Base-by-base conservation (phyloP, 2,888 invertebrate genomes). In the Athalia circularis region DNA sequence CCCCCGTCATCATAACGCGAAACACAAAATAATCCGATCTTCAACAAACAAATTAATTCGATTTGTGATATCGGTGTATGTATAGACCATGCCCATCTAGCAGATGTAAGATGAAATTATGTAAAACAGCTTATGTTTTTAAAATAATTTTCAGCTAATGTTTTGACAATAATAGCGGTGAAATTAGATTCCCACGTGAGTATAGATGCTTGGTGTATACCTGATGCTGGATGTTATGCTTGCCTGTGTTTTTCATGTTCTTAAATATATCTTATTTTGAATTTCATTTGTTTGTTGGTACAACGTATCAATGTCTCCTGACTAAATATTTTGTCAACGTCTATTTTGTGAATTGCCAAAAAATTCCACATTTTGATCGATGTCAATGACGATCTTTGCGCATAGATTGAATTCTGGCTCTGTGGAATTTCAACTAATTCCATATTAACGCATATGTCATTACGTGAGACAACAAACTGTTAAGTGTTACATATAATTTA, bases 171-270 rank as follows among this genome's bases (percentile, higher is more conserved):
- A 82, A 83, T 81, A 80, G 80, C 80, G 80, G 81, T 81, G 80
- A 83, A 82, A 82, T 83, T 82, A 82, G 81, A 81, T 81, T 83
- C 79, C 82, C 81, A 83, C 83, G 84, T 84, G 83, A 84, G 83
- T 84, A 84, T 81, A 78, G 77, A 64, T 70, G 79, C 78, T 77
- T 76, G 80, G 45, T 72, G 57, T 81, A 68, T 82, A 77, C 70
- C 65, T 65, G 61, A 68, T 47, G 48, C 43, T 75, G 65, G 45
- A 77, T 64, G 54, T 80, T 47, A 75, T 81, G 61, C 72, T 68
- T 79, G 77, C 80, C 77, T 79, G 77, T 78, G 15, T 79, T 65
- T 76, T 48, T 6, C 43, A 48, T 64, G 11, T 77, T n/a, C 13
- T 74, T 59, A 43, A 75, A 29, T 62, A 65, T 76, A 68, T 79